Base-by-base conservation (phyloP, 2,797 vertebrate species). In the Rachycentron canadum region DNA sequence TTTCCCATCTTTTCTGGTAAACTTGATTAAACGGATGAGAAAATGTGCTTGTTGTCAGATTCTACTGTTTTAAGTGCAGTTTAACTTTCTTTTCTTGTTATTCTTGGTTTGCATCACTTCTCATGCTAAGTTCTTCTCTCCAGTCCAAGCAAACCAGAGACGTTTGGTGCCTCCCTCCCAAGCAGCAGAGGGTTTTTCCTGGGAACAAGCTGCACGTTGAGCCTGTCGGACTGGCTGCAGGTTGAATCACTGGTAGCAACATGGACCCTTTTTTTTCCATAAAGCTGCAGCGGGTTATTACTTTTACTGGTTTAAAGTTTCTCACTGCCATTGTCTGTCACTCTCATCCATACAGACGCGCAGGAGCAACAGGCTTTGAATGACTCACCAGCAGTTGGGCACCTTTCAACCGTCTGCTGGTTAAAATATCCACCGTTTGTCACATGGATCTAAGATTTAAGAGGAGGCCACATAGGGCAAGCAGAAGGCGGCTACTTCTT, bases 331-430 rank as follows among this genome's bases (percentile, higher is more conserved):
- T 34, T 4, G 23, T 23, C n/a, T 36, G 68, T 59, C 8, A 9
- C 72, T 81, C 81, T 79, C 79, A 73, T 58, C 57, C 53, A 52
- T 2, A 21, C 65, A 75, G 84, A 75, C 69, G 40, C 30, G 66
- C 74, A 59, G 71, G 62, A 78, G 74, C 60, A 5, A 57, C 47
- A 10, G 70, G 81, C 83, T 88, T 67, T 40, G 45, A 69, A 55
- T 91, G 87, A 89, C 78, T 90, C 91, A 91, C 63, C 32, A 0
- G 75, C 80, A 78, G 69, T 76, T 45, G 77, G 82, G 72, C 78
- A 79, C 76, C 78, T 87, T 76, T 84, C 81, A 73, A n/a, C 79
- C 47, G 62, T 78, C 86, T 81, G 75, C 74, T 85, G 81, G 63
- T 84, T 74, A 78, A 78, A 82, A 84, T 81, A 87, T 76, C 81